Percentiles rank a stretch among this genome's conserved stretches.
These are phyloP conservation scores for Elaeidobius kamerunicus DNA, from an alignment of 2,888 invertebrate genomes.

Conservation along the genomic window DNA sequence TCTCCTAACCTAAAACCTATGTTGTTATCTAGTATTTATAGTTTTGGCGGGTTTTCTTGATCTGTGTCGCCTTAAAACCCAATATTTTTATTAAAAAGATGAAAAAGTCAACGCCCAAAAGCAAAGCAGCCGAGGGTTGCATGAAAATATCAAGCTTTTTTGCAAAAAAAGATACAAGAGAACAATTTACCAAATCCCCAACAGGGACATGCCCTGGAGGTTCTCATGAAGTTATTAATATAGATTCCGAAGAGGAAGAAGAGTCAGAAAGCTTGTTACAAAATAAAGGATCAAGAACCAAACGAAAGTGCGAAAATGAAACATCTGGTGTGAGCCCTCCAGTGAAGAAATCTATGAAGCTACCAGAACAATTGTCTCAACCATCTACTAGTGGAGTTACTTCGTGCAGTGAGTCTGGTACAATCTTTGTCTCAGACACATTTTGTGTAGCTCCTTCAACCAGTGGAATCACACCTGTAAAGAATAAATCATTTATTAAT, in stretches of 20 bases:
- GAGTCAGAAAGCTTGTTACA: slow-evolving; percentile 11
- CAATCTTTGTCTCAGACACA: slow-evolving; percentile 1
- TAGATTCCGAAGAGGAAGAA: slow-evolving; percentile 20
- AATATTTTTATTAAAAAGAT: slow-evolving; percentile 10
- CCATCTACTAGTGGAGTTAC: slow-evolving; percentile 22
- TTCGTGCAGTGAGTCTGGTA: not conserved
- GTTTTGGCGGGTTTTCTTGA: too few species aligned
- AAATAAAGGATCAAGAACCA: slow-evolving; percentile 1
- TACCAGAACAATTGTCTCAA: slow-evolving; percentile 1
- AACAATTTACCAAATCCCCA: not conserved
- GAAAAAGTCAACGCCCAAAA: slow-evolving; percentile 25
- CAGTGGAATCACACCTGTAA: slow-evolving; percentile 17
- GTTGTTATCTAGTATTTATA: not conserved
- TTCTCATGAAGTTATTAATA: slow-evolving; percentile 10
- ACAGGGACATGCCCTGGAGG: not conserved
- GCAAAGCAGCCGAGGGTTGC: slow-evolving; percentile 28
- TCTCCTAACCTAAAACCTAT: too few species aligned
- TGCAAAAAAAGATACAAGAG: slow-evolving; percentile 18
- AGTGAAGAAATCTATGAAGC: slow-evolving; percentile 8
- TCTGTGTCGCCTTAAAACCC: not conserved
- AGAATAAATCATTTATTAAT: slow-evolving; percentile 15
- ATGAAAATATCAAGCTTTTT: slow-evolving; percentile 37
- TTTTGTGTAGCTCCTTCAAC: slow-evolving; percentile 16
- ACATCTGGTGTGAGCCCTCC: slow-evolving; percentile 18
- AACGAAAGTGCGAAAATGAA: slow-evolving; percentile 15